A percentile compares a stretch with the other conserved stretches of the same genome.
phyloP scores from a whole-genome alignment of 2,888 invertebrate species.

The Pherbina coryleti region DNA sequence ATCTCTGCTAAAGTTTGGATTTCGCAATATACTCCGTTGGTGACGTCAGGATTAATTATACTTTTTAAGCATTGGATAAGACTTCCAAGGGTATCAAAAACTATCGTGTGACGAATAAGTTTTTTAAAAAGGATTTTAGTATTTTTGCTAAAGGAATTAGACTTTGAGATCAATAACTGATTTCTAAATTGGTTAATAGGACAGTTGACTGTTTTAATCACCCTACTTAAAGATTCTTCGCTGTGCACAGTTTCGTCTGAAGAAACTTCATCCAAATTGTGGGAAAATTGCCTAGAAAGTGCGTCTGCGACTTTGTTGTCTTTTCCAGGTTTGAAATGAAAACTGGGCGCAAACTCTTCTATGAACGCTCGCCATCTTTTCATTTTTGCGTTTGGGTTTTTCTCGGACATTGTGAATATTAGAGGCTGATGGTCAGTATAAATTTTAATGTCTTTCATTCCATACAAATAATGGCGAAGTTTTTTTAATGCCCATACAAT shows the following conservation, averaged over 20 bases:
- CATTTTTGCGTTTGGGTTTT: too few relatives aligned
- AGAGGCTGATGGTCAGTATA: too few relatives aligned
- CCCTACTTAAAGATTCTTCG: constrained; percentile 36
- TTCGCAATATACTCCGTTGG: constrained; percentile 39
- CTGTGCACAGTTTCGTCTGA: constrained; percentile 27
- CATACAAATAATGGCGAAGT: too few relatives aligned
- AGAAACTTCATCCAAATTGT: constrained; percentile 29
- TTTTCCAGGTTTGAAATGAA: constrained; percentile 43
- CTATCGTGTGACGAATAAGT: constrained; percentile 21
- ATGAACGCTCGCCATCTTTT: constrained; percentile 39
- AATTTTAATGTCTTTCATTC: too few relatives aligned
- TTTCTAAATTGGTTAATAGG: constrained; percentile 42
- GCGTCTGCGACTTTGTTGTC: constrained; percentile 46
- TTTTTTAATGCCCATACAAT: too few relatives aligned
- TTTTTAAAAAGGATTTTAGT: constrained; percentile 32
- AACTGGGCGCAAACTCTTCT: constrained; percentile 43
- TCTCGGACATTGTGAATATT: too few relatives aligned
- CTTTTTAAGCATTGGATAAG: constrained; percentile 31
- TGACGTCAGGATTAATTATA: constrained; percentile 33
- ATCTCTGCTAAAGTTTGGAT: constrained; percentile 27
- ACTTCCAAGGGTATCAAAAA: constrained; percentile 19
- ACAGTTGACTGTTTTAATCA: constrained; percentile 32
- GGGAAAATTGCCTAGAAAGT: constrained; percentile 41
- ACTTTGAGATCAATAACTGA: constrained; percentile 38
- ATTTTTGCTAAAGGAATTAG: constrained; percentile 18